Evolutionary conservation across 1,140 invertebrate species (phyloP), one percentile per base, ranked within the genome.

Genomic region (Neomicropteryx cornuta): DNA sequence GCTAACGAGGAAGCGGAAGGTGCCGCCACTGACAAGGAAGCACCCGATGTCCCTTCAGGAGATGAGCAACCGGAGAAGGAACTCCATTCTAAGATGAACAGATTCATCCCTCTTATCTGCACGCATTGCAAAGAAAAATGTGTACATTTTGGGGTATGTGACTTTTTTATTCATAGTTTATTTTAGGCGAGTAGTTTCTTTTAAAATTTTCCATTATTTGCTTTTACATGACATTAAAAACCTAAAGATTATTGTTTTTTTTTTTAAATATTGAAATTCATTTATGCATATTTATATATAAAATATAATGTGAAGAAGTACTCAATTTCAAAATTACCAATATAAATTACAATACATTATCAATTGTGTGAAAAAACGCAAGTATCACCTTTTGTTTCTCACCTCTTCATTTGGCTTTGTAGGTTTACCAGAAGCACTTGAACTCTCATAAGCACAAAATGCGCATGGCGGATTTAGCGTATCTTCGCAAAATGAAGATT

Each of bases 101-200:
- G 68, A 18, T 83, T 76, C 46, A 79, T 85, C 16, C 78, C 79
- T 48, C 60, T 87, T 1, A 70, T 68, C 18, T 87, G 83, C 53
- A 77, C 81, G 1, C 83, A 85, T 51, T 87, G 83, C 50, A 67
- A 71, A 36, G 72, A 77, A 45, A 76, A 76, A 46, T 82, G 74
- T 49, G 62, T 77, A 3, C 86, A 81, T 8, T 86, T 84, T 49
- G 77, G 73, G 49, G 76, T 76, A 43, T 56, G 58, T 54, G 28
- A 30, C 37, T 11, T 33, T 42, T 11, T 32, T 21, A 39, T 33
- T 37, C 32, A 43, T 40, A 14, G n/a, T n/a, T n/a, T n/a, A n/a
- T n/a, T 37, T 33, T 29, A 36, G 27, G 21, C 30, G 32, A 16
- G 28, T 40, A 18, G 22, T 22, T 22, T 23, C 14, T 19, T 41